Conservation (phyloP, 2,888 invertebrate species). For the Ligdia adustata region DNA sequence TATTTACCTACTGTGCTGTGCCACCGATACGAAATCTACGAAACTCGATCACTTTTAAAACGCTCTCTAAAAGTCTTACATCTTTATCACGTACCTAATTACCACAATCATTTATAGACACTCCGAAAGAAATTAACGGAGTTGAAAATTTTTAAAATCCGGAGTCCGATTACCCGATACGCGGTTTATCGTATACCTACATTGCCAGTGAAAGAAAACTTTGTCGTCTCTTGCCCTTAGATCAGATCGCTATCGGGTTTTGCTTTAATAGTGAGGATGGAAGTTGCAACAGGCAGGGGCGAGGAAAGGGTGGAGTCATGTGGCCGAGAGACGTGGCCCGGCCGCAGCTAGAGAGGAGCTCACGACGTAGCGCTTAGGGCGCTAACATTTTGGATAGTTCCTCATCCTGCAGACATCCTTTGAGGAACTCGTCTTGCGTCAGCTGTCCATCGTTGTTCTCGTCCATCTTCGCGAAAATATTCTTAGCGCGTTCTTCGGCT, state of each 20-base stretch:
- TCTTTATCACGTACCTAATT: conserved; percentile 40
- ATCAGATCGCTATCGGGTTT: conserved; percentile 58
- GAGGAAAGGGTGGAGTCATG: conserved; percentile 32
- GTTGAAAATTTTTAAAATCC: conserved; percentile 29
- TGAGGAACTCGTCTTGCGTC: conserved; percentile 98
- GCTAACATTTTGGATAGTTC: conserved; percentile 97
- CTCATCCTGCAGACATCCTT: conserved; percentile 98
- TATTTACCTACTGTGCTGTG: conserved; percentile 11
- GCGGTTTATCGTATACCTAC: conserved; percentile 31
- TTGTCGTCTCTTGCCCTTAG: conserved; percentile 25
- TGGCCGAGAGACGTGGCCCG: conserved; percentile 3
- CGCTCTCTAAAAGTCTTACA: conserved; percentile 37
- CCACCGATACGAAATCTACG: conserved; percentile 28
- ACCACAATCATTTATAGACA: conserved; percentile 36
- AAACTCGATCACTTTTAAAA: conserved; percentile 31
- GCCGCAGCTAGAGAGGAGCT: conserved; percentile 2
- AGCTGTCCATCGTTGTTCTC: conserved; percentile 99
- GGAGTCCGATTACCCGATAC: conserved; percentile 25
- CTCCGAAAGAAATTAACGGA: conserved; percentile 25
- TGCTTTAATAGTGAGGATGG: conserved; percentile 39
- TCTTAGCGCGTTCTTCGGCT: conserved; percentile 98
- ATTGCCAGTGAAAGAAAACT: conserved; percentile 32
- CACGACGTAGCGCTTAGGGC: conserved; percentile 86
- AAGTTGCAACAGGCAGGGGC: conserved; percentile 30
- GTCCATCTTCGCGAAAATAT: conserved; percentile 99